Conservation (phyloP, 2,113 vertebrate species). For the Carettochelys insculpta region DNA sequence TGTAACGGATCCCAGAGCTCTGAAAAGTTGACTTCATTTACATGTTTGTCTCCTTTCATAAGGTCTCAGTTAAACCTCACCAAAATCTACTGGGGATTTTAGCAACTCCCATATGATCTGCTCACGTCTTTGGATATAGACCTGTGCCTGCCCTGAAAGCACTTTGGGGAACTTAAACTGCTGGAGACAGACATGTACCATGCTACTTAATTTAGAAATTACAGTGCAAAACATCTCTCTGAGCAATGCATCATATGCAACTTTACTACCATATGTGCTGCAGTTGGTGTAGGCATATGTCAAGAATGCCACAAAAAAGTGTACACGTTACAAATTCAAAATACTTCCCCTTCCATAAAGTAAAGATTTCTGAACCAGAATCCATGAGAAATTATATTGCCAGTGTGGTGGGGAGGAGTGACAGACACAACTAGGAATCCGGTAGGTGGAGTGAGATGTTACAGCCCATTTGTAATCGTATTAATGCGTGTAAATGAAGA, state of each 20-base stretch:
- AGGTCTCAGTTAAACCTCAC: conserved; percentile 68
- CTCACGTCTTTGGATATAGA: neutral
- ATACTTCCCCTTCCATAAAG: conserved; percentile 14
- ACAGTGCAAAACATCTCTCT: neutral
- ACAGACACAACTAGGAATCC: neutral
- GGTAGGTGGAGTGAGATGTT: neutral
- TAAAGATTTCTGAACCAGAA: neutral
- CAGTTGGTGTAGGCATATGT: conserved; percentile 43
- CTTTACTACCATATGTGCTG: conserved; percentile 21
- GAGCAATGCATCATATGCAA: conserved; percentile 25
- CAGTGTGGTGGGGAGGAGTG: neutral
- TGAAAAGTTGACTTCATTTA: conserved; percentile 75
- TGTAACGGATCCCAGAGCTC: conserved; percentile 73
- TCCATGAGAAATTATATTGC: neutral
- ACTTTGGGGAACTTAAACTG: neutral
- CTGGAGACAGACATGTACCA: conserved; percentile 3
- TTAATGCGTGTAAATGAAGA: neutral
- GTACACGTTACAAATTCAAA: conserved; percentile 35
- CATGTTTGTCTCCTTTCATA: conserved; percentile 73
- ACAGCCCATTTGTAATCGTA: neutral
- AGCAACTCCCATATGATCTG: conserved; percentile 24
- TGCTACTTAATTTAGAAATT: neutral
- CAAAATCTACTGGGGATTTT: conserved; percentile 45
- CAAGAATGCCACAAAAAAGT: conserved; percentile 26
- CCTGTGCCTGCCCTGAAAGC: neutral